Evolutionary conservation across 1,140 invertebrate species (phyloP).

Genomic region (Rhagoletis zephyria): DNA sequence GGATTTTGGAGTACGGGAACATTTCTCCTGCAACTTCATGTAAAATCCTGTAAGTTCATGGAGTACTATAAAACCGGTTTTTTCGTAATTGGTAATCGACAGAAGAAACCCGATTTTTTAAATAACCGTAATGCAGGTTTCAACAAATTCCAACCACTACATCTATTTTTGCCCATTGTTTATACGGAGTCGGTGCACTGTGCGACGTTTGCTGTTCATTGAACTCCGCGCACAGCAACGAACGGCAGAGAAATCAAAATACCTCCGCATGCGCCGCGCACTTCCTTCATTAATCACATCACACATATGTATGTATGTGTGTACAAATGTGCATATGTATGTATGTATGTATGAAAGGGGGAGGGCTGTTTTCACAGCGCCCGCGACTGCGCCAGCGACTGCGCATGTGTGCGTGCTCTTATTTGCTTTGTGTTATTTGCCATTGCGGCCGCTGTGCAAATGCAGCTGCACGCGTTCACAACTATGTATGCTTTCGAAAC

Average conservation of each 20-base stretch:
- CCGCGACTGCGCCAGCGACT: no score
- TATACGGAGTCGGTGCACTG: no score
- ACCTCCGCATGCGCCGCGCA: slow-evolving; percentile 31
- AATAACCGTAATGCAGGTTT: no score
- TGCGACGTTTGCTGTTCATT: neutral
- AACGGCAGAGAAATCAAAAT: slow-evolving; percentile 31
- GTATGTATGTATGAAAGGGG: neutral
- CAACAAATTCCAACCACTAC: no score
- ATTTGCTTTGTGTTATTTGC: slow-evolving; percentile 45
- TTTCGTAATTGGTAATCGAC: no score
- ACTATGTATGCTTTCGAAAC: neutral
- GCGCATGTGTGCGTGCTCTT: slow-evolving; percentile 33
- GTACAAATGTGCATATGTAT: neutral
- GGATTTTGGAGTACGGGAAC: no score
- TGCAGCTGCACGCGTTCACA: slow-evolving; percentile 43
- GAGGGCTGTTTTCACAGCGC: no score
- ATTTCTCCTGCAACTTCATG: no score
- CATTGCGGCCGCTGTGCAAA: slow-evolving; percentile 25
- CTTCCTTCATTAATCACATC: neutral
- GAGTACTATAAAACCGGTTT: no score
- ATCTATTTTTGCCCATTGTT: no score
- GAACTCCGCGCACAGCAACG: neutral
- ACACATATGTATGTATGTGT: neutral
- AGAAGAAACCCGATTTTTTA: no score
- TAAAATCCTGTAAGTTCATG: no score